These are phyloP conservation scores for Micrastur ruficollis DNA, from an alignment of 2,797 vertebrate species.

Conservation along the genomic window DNA sequence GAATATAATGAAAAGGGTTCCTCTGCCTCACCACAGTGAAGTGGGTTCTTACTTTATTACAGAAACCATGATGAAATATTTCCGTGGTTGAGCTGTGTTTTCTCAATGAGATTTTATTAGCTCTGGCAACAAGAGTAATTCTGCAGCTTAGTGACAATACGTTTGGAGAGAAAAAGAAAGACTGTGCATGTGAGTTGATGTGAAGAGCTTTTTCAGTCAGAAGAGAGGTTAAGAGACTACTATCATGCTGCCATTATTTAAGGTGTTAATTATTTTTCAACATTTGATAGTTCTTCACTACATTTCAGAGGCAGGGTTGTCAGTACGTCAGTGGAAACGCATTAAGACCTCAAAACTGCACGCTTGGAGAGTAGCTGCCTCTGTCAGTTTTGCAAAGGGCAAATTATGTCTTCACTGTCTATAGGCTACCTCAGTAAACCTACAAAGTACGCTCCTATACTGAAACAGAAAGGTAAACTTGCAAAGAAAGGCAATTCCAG, in stretches of 20 bases:
- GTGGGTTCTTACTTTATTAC: not conserved
- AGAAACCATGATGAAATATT: not conserved
- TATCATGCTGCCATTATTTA: not conserved
- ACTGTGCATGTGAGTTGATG: not conserved
- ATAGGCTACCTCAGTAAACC: not conserved
- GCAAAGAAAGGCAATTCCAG: not conserved
- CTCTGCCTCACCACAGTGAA: not conserved
- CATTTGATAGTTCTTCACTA: not conserved
- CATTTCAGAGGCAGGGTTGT: accelerated
- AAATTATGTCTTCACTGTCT: not conserved
- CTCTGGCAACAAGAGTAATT: not conserved
- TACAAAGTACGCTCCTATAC: not conserved
- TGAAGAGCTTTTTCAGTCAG: not conserved
- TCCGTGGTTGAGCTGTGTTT: not conserved
- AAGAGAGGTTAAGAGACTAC: not conserved
- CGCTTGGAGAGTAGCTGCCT: not conserved
- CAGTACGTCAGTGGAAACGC: not conserved
- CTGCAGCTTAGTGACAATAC: not conserved
- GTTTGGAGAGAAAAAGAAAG: not conserved
- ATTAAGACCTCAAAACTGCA: not conserved
- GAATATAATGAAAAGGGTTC: not conserved
- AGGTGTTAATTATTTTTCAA: not conserved
- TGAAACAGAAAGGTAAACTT: not conserved
- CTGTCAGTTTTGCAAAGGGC: not conserved
- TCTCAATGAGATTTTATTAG: conserved; percentile 10